Evolutionary conservation across 2,888 invertebrate species (phyloP).

Genomic region (Crepidodera aurea): DNA sequence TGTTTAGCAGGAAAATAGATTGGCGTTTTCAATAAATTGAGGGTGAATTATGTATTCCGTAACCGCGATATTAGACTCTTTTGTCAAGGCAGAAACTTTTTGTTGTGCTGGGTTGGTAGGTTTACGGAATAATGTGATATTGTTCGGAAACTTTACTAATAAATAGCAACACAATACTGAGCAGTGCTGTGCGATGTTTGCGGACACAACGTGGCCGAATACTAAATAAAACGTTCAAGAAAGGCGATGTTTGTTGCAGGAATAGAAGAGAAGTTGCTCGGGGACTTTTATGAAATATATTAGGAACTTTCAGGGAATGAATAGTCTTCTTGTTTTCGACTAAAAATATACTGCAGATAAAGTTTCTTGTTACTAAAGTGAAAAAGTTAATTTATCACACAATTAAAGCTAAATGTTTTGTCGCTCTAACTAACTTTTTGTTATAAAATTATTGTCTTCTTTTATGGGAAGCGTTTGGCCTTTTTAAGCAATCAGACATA

Average conservation of each 20-base stretch:
- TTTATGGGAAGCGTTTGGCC: no score
- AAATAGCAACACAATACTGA: constrained; percentile 43
- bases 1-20: constrained; percentile 14
- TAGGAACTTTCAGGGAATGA: constrained; percentile 4
- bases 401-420: constrained; percentile 4
- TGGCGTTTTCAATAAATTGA: constrained; percentile 39
- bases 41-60: constrained; percentile 37
- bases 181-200: constrained; percentile 28
- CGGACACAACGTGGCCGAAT: constrained; percentile 26
- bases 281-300: constrained; percentile 13
- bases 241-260: constrained; percentile 14
- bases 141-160: constrained; percentile 46
- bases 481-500: no score
- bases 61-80: constrained; percentile 41
- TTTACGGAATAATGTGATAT: constrained; percentile 36
- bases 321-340: not conserved
- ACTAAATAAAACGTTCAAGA: constrained; percentile 25
- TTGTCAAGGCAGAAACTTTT: constrained; percentile 39
- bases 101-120: constrained; percentile 36
- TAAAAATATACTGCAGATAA: constrained; percentile 6
- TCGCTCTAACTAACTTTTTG: not conserved
- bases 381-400: constrained; percentile 8
- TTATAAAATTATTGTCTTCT: not conserved
- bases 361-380: not conserved
- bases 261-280: constrained; percentile 13